A percentile compares a stretch with the other conserved stretches of the same genome.
Conservation (phyloP, 2,888 invertebrate genomes). For the Ligdia adustata region DNA sequence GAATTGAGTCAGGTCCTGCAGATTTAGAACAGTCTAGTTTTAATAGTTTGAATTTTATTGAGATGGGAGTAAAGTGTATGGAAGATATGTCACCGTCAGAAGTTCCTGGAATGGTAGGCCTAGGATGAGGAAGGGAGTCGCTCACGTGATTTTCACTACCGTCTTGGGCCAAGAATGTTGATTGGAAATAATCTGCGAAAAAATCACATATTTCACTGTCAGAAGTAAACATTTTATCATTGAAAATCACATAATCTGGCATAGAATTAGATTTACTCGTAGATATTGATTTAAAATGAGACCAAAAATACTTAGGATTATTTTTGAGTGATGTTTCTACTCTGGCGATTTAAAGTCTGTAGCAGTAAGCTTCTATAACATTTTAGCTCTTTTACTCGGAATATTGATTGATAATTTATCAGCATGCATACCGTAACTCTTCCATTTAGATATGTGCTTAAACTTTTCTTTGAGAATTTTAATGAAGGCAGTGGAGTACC, state of each 20-base stretch:
- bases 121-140: too few relatives aligned
- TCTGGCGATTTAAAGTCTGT: not conserved
- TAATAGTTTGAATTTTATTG: too few relatives aligned
- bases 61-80: too few relatives aligned
- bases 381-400: not conserved
- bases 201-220: too few relatives aligned
- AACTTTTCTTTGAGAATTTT: not conserved
- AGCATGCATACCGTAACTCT: not conserved
- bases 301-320: not conserved
- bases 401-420: not conserved
- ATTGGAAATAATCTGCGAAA: too few relatives aligned
- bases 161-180: too few relatives aligned
- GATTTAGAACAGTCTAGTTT: too few relatives aligned
- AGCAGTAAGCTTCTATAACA: not conserved
- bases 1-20: too few relatives aligned
- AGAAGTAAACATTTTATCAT: too few relatives aligned
- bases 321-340: not conserved
- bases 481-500: not conserved
- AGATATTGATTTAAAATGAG: not conserved
- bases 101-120: too few relatives aligned
- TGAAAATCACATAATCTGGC: not conserved
- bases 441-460: not conserved
- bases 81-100: too few relatives aligned
- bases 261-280: not conserved
- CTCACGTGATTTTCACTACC: too few relatives aligned